These are phyloP conservation scores for Lobophora halterata DNA, from an alignment of 2,888 invertebrate species.

Conservation along the genomic window DNA sequence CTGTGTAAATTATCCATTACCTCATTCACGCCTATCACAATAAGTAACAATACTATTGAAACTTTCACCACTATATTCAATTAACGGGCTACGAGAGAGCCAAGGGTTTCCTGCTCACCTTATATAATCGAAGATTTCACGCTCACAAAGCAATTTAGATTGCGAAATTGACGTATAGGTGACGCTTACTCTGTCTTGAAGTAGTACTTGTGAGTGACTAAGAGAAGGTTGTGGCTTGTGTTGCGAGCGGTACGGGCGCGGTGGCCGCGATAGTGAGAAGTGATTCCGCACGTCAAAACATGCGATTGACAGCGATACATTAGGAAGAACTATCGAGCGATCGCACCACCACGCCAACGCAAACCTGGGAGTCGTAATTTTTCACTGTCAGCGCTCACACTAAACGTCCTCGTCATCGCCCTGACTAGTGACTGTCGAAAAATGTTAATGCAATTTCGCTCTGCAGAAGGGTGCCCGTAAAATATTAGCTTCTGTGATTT, in stretches of 20 bases:
- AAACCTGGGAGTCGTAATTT: conserved; percentile 66
- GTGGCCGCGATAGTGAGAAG: conserved; percentile 54
- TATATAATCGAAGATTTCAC: conserved; percentile 28
- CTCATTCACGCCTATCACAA: conserved; percentile 13
- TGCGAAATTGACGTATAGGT: conserved; percentile 46
- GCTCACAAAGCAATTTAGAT: conserved; percentile 47
- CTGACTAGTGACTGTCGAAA: conserved; percentile 73
- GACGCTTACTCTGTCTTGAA: conserved; percentile 48
- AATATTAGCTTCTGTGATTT: conserved; percentile 49
- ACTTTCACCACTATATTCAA: conserved; percentile 21
- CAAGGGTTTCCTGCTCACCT: conserved; percentile 12
- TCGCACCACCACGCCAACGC: conserved; percentile 57
- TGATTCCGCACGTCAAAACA: conserved; percentile 72
- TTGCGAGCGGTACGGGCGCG: conserved; percentile 37
- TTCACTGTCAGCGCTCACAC: conserved; percentile 73
- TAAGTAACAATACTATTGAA: conserved; percentile 19
- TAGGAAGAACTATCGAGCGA: conserved; percentile 74
- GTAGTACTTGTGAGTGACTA: conserved; percentile 49
- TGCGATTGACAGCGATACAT: conserved; percentile 76
- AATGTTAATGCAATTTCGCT: conserved; percentile 70
- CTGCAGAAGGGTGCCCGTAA: conserved; percentile 49
- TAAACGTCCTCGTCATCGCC: conserved; percentile 72
- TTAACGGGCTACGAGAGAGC: conserved; percentile 16
- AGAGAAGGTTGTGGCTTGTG: conserved; percentile 48
- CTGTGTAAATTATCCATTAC: conserved; percentile 35